phyloP scores from a whole-genome alignment of 2,113 vertebrate genomes.

The Rhegmatorhina hoffmannsi region DNA sequence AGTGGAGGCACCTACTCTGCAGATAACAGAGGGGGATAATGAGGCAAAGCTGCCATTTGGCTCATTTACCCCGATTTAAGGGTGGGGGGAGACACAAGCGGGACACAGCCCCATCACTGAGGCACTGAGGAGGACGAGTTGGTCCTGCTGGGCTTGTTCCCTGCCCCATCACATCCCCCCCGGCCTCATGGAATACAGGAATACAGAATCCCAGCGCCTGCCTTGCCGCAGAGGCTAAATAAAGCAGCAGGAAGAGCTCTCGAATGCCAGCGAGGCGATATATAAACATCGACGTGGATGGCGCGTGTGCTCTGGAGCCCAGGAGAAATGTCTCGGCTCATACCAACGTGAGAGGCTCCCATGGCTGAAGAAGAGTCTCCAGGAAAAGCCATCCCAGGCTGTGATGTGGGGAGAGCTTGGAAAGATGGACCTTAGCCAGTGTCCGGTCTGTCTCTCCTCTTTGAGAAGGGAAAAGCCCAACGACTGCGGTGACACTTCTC shows the following conservation, averaged over 20 bases:
- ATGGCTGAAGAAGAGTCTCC: rapidly evolving
- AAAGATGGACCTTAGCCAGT: neutral
- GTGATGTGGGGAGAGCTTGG: rapidly evolving
- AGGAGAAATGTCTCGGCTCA: rapidly evolving
- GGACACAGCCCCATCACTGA: rapidly evolving
- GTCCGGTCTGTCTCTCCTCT: neutral
- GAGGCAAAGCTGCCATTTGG: neutral
- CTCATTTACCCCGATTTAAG: neutral
- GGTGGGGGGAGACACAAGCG: rapidly evolving
- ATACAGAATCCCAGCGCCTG: neutral
- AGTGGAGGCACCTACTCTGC: neutral
- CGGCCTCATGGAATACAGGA: rapidly evolving
- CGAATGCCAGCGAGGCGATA: neutral
- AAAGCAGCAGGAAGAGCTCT: conserved; percentile 61
- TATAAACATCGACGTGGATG: conserved; percentile 13
- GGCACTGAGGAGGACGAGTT: rapidly evolving
- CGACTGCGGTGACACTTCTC: neutral
- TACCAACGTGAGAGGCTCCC: neutral
- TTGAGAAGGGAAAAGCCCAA: neutral
- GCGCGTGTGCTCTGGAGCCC: neutral
- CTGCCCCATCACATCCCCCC: neutral
- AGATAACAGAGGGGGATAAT: rapidly evolving
- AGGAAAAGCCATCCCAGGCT: neutral
- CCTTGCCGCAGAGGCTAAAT: conserved; percentile 56
- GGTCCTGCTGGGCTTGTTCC: neutral